Percentiles rank a stretch among this genome's conserved stretches.
phyloP scores from a whole-genome alignment of 2,113 vertebrate genomes.

The Piliocolobus tephrosceles region DNA sequence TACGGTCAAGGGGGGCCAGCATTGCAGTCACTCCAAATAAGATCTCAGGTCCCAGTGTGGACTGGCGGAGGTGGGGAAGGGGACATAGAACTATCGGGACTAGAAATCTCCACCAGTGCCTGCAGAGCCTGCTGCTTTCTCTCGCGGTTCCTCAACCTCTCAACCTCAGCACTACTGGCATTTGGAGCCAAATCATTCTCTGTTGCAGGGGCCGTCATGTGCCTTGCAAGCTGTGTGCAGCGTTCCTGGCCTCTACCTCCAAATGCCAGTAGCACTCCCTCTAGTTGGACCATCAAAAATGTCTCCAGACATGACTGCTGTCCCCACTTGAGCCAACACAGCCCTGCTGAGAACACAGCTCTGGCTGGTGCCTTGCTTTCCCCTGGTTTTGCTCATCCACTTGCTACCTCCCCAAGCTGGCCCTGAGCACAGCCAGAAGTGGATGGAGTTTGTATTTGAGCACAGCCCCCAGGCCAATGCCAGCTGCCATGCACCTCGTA shows the following conservation, averaged over 20 bases:
- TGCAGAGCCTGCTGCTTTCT: too few relatives aligned
- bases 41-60: neutral
- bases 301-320: neutral
- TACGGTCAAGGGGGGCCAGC: neutral
- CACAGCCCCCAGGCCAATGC: rapidly evolving
- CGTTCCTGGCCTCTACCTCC: neutral
- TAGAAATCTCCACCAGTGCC: neutral
- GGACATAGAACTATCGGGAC: rapidly evolving
- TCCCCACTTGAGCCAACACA: neutral
- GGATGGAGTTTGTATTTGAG: neutral
- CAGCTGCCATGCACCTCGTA: rapidly evolving
- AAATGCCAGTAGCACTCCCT: neutral
- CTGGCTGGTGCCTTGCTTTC: neutral
- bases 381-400: neutral
- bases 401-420: neutral
- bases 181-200: rapidly evolving
- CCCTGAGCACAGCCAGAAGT: neutral
- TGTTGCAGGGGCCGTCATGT: rapidly evolving
- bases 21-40: neutral
- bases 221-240: rapidly evolving
- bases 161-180: rapidly evolving
- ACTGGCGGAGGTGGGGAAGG: neutral
- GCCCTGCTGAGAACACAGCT: neutral
- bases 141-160: rapidly evolving
- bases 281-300: neutral